A percentile compares a stretch with the other conserved stretches of the same genome.
These are phyloP conservation scores for Argyrosomus regius DNA, from an alignment of 2,797 vertebrate genomes.

Conservation along the genomic window DNA sequence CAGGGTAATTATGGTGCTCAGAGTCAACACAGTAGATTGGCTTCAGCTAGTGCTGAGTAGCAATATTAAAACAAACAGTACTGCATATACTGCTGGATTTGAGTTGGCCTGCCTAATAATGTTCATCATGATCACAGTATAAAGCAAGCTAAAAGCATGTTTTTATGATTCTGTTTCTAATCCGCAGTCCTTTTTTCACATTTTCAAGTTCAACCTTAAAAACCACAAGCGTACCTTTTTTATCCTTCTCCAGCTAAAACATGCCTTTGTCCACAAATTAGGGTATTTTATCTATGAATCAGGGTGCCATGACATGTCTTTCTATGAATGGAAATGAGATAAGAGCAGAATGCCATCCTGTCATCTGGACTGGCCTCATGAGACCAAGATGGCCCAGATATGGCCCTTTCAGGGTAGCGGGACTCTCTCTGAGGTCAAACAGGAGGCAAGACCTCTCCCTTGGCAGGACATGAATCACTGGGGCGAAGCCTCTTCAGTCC, in stretches of 20 bases:
- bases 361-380: slow-evolving; percentile 65
- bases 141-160: slow-evolving; percentile 18
- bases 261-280: slow-evolving; percentile 44
- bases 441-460: slow-evolving; percentile 78
- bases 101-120: slow-evolving; percentile 20
- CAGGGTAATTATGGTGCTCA: slow-evolving; percentile 55
- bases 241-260: slow-evolving; percentile 42
- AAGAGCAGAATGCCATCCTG: slow-evolving; percentile 68
- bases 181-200: too few species aligned
- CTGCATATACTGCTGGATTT: slow-evolving; percentile 21
- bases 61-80: slow-evolving; percentile 50
- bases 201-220: slow-evolving; percentile 30
- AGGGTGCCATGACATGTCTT: slow-evolving; percentile 42
- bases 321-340: slow-evolving; percentile 70
- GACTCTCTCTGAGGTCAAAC: slow-evolving; percentile 78
- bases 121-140: slow-evolving; percentile 27
- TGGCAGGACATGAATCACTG: slow-evolving; percentile 85
- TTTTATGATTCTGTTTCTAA: slow-evolving; percentile 16
- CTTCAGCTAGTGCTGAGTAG: slow-evolving; percentile 29
- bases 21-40: slow-evolving; percentile 48
- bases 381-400: slow-evolving; percentile 70
- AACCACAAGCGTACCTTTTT: slow-evolving; percentile 9
- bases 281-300: slow-evolving; percentile 50
- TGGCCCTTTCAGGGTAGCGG: slow-evolving; percentile 56
- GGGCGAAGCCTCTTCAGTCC: slow-evolving; percentile 71